Evolutionary conservation across 2,888 invertebrate genomes (phyloP), one percentile per base, ranked within the genome.

Genomic region (Diplolepis rosae): DNA sequence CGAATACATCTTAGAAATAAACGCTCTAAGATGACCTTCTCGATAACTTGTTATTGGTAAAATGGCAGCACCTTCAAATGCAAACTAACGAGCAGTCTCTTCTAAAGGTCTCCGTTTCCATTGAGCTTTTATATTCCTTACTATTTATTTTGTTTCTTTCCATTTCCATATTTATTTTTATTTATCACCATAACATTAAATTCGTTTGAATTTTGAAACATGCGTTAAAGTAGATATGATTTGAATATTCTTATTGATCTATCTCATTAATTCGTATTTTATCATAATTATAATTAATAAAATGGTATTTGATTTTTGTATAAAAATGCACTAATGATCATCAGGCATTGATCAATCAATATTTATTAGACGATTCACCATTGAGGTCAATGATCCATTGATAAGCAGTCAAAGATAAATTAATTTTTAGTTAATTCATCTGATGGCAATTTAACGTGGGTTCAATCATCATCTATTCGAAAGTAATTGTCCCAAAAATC

Each of bases 1-100:
- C 45, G 1, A n/a, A n/a, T n/a, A n/a, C n/a, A n/a, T n/a, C n/a
- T n/a, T n/a, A n/a, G n/a, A n/a, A n/a, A n/a, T n/a, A n/a, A n/a
- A n/a, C 2, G 7, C 9, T 35, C 13, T 35, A 45, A 2, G 18
- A 45, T 18, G 45, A 45, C 18, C 18, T 15, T 18, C 45, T 45
- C 45, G 45, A 45, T 18, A 45, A 7, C 18, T 45, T 18, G 45
- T 45, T 45, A 45, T 45, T 45, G 45, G 45, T 18, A 45, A 45
- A 45, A 18, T 45, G 45, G 18, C 18, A 45, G 45, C 45, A 45
- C 45, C 18, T 45, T 45, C 45, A 45, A 18, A 45, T 9, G 45
- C 45, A 45, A 18, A 18, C 45, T 45, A 45, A 45, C 45, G 45
- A 45, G 45, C 45, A 45, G 18, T 45, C 45, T 45, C 45, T 45